A percentile compares a stretch with the other conserved stretches of the same genome.
These are phyloP conservation scores for Rhagonycha lutea DNA, from an alignment of 2,888 invertebrate species.

Conservation along the genomic window DNA sequence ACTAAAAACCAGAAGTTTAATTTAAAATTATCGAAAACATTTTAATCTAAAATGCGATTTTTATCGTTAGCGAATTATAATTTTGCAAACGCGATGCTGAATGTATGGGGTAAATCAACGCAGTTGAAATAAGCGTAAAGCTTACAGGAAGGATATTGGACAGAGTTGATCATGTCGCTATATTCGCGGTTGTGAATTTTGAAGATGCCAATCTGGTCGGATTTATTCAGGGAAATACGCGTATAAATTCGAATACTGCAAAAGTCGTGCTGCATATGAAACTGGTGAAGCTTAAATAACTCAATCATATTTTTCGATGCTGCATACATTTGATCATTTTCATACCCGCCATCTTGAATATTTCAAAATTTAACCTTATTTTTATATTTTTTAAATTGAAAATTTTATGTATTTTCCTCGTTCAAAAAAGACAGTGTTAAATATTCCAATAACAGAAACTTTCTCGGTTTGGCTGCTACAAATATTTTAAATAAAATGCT, in stretches of 20 bases:
- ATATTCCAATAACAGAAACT: neutral
- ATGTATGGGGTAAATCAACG: slow-evolving; percentile 18
- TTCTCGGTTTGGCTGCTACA: neutral
- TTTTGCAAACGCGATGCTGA: slow-evolving; percentile 8
- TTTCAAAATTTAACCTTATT: slow-evolving; percentile 11
- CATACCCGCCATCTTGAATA: slow-evolving; percentile 16
- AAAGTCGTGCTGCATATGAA: slow-evolving; percentile 26
- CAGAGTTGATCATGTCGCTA: slow-evolving; percentile 25
- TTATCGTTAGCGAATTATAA: neutral
- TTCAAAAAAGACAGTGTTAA: neutral
- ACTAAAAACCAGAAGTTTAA: neutral
- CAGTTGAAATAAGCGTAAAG: slow-evolving; percentile 15
- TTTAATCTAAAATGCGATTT: neutral
- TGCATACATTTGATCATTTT: slow-evolving; percentile 26
- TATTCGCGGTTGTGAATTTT: slow-evolving; percentile 25
- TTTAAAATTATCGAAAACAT: neutral
- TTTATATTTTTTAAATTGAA: slow-evolving; percentile 7
- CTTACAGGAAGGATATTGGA: slow-evolving; percentile 29
- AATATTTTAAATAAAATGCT: neutral
- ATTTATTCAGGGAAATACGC: slow-evolving; percentile 29
- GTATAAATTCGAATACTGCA: slow-evolving; percentile 28
- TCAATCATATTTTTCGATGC: slow-evolving; percentile 28
- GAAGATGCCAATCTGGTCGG: slow-evolving; percentile 26
- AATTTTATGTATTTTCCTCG: neutral
- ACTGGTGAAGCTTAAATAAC: slow-evolving; percentile 27